Evolutionary conservation across 2,113 vertebrate species (phyloP), one percentile per base, ranked within the genome.

Genomic region (Manacus vitellinus): DNA sequence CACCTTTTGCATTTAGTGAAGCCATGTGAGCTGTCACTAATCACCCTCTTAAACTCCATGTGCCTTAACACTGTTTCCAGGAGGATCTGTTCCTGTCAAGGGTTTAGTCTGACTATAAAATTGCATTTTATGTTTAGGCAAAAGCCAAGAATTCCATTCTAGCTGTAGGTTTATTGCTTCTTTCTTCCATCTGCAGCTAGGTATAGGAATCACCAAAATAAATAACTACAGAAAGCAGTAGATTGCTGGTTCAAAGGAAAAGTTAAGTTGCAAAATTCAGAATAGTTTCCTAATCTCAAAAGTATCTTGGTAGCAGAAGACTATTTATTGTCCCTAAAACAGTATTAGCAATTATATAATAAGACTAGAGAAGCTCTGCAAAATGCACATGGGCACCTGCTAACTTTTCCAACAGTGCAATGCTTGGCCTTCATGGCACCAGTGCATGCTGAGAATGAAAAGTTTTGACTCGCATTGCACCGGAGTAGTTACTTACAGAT

Each of bases 391-490:
- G 9, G 14, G 33, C 43, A 89, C 19, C 24, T 58, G 37, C 30
- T 62, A 54, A 46, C 39, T 55, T 63, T 15, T 52, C 35, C 52
- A 78, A 6, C 27, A 59, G 28, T 4, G 33, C 9, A 37, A 3
- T 11, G 9, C 46, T 68, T 70, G 63, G 31, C 39, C 25, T 56
- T 65, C 6, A 1, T 8, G 10, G 35, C 39, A 66, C 23, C 62
- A 28, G 33, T 16, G 55, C 20, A 49, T 2, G 2, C 41, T 33
- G 11, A 59, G 41, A 51, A n/a, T 16, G 9, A 88, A 88, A 75
- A 49, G 2, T 8, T n/a, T 56, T 54, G 46, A 55, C 44, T 75
- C 0, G 0, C 3, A 8, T 20, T 24, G 11, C 37, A 70, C 37
- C 6, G 30, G 22, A 81, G 24, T 1, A 61, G 43, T 46, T 30